phyloP scores from a whole-genome alignment of 2,888 invertebrate species.

The Drosophila lacicola region DNA sequence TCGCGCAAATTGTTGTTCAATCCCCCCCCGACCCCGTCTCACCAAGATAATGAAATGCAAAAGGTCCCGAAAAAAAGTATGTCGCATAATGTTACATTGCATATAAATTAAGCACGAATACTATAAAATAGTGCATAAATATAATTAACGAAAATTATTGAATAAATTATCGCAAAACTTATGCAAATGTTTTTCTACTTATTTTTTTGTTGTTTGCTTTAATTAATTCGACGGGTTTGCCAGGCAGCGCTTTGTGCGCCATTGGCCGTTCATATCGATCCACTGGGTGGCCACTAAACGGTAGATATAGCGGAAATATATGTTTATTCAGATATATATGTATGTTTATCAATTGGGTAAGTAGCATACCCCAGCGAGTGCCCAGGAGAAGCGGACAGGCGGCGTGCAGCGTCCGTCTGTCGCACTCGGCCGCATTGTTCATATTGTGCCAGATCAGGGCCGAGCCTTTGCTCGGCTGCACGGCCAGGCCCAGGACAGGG shows the following conservation, averaged over 20 bases:
- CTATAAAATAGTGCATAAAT: slow-evolving; percentile 82
- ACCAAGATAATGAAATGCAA: slow-evolving; percentile 12
- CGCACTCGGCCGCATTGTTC: slow-evolving; percentile 26
- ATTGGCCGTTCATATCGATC: slow-evolving; percentile 31
- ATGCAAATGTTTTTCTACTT: slow-evolving; percentile 1
- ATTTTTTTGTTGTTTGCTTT: neutral
- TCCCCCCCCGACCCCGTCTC: slow-evolving; percentile 1
- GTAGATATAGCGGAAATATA: neutral
- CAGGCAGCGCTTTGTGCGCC: slow-evolving; percentile 26
- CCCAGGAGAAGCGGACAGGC: slow-evolving; percentile 55
- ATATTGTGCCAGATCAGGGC: slow-evolving; percentile 46
- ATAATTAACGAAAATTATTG: slow-evolving; percentile 74
- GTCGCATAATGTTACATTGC: slow-evolving; percentile 78
- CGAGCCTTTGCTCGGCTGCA: slow-evolving; percentile 24
- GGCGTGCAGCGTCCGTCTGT: slow-evolving; percentile 35
- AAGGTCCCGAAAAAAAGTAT: slow-evolving; percentile 22
- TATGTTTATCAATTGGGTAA: neutral
- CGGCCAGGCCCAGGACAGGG: slow-evolving; percentile 30
- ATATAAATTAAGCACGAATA: slow-evolving; percentile 73
- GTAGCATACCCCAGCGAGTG: slow-evolving; percentile 39
- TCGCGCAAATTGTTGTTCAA: slow-evolving; percentile 45
- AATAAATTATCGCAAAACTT: slow-evolving; percentile 77
- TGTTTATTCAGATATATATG: neutral
- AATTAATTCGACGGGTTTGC: neutral
- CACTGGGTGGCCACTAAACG: slow-evolving; percentile 46